phyloP scores from a whole-genome alignment of 2,888 invertebrate genomes.

The Apodemia zela region DNA sequence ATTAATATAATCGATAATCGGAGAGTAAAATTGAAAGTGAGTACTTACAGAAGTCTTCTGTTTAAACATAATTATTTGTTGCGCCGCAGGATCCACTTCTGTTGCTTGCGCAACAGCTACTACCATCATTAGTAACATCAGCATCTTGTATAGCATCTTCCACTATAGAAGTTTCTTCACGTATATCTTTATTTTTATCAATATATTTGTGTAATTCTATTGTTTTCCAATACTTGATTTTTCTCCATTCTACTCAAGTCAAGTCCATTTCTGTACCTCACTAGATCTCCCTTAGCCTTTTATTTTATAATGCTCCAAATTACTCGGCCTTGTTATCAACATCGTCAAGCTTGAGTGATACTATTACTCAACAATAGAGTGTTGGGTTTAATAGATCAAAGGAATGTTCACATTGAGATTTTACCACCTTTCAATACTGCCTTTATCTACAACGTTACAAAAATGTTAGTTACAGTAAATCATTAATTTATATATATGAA shows the following conservation, averaged over 20 bases:
- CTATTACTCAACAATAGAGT: conserved; percentile 30
- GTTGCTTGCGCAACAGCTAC: conserved; percentile 31
- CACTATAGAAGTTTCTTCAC: conserved; percentile 15
- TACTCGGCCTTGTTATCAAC: conserved; percentile 34
- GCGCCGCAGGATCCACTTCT: conserved; percentile 41
- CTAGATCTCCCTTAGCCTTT: conserved; percentile 17
- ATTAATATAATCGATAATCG: too few species aligned
- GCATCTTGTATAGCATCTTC: conserved; percentile 20
- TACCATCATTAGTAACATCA: conserved; percentile 30
- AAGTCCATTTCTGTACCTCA: not conserved
- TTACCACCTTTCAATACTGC: conserved; percentile 5
- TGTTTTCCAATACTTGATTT: not conserved
- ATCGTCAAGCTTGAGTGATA: conserved; percentile 30
- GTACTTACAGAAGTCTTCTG: conserved; percentile 44
- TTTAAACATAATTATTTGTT: conserved; percentile 51
- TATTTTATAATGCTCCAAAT: conserved; percentile 36
- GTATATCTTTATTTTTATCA: not conserved
- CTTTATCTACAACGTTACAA: not conserved
- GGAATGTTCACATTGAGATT: conserved; percentile 6
- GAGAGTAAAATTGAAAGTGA: too few species aligned
- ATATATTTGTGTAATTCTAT: not conserved
- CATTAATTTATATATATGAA: too few species aligned
- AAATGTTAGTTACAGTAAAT: not conserved
- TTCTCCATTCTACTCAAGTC: not conserved
- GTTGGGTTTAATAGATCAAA: conserved; percentile 6